Percentiles rank a stretch among this genome's conserved stretches.
These are phyloP conservation scores for Bellardia bayeri DNA, from an alignment of 2,888 invertebrate genomes.

Conservation along the genomic window DNA sequence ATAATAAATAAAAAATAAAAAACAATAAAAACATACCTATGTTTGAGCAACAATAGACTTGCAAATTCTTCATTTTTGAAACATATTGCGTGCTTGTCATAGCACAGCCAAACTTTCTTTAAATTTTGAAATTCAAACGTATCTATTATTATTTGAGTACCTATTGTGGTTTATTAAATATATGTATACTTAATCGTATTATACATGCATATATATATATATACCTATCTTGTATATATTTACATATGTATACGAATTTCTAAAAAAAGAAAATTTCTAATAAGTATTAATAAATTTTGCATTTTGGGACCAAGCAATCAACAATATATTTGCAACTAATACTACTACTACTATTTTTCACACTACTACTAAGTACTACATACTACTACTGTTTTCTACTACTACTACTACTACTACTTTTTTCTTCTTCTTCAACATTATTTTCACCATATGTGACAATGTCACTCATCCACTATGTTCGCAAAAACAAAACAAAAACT, in stretches of 20 bases:
- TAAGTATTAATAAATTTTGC: neutral
- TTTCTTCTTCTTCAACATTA: constrained; percentile 50
- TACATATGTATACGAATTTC: neutral
- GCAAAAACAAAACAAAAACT: constrained; percentile 7
- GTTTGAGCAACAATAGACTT: neutral
- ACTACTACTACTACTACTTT: constrained; percentile 38
- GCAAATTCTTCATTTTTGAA: neutral
- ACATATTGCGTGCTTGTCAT: neutral
- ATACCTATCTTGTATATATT: neutral
- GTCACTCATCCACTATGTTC: constrained; percentile 37
- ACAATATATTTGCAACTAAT: constrained; percentile 45
- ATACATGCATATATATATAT: neutral
- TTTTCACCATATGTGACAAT: constrained; percentile 35
- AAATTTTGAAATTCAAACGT: neutral
- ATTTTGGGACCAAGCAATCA: constrained; percentile 49
- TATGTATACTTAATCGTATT: neutral
- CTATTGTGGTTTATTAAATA: neutral
- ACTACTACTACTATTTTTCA: constrained; percentile 36
- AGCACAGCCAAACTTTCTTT: neutral
- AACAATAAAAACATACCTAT: neutral
- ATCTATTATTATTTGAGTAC: constrained; percentile 1
- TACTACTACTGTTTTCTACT: constrained; percentile 5
- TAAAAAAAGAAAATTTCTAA: neutral
- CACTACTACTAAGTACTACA: constrained; percentile 31
- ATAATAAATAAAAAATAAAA: neutral